Conservation (phyloP, 2,113 vertebrate genomes). For the Bos indicus region DNA sequence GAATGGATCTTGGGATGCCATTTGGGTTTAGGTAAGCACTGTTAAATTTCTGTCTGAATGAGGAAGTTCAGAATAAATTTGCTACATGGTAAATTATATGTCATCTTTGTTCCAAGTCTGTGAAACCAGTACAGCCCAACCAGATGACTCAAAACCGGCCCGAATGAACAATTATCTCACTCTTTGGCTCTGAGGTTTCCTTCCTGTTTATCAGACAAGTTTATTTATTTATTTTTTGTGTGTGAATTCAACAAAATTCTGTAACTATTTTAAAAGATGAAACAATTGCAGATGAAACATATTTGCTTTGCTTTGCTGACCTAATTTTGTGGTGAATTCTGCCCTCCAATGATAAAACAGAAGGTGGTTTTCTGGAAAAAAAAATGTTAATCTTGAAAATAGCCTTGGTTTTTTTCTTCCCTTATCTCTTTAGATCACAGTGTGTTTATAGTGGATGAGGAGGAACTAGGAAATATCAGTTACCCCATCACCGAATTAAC, state of each 20-base stretch:
- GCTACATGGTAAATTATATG: constrained; percentile 29
- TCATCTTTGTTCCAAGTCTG: constrained; percentile 30
- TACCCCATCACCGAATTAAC: neutral
- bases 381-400: constrained; percentile 29
- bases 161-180: constrained; percentile 33
- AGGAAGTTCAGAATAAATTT: constrained; percentile 50
- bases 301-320: constrained; percentile 24
- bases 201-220: constrained; percentile 54
- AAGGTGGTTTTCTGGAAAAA: constrained; percentile 36
- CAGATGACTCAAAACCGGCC: constrained; percentile 46
- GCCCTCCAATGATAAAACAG: neutral
- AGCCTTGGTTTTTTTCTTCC: neutral
- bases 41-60: constrained; percentile 33
- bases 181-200: constrained; percentile 27
- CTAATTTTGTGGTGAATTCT: constrained; percentile 49
- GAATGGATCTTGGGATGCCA: neutral
- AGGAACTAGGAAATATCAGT: constrained; percentile 15
- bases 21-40: constrained; percentile 9
- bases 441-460: constrained; percentile 12
- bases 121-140: constrained; percentile 21
- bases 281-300: constrained; percentile 25
- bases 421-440: constrained; percentile 43
- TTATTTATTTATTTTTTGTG: neutral
- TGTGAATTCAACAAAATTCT: constrained; percentile 22
- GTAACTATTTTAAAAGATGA: neutral